Percentiles rank a stretch among this genome's conserved stretches.
These are phyloP conservation scores for Drosophila athabasca DNA, from an alignment of 1,140 invertebrate species.

Conservation along the genomic window DNA sequence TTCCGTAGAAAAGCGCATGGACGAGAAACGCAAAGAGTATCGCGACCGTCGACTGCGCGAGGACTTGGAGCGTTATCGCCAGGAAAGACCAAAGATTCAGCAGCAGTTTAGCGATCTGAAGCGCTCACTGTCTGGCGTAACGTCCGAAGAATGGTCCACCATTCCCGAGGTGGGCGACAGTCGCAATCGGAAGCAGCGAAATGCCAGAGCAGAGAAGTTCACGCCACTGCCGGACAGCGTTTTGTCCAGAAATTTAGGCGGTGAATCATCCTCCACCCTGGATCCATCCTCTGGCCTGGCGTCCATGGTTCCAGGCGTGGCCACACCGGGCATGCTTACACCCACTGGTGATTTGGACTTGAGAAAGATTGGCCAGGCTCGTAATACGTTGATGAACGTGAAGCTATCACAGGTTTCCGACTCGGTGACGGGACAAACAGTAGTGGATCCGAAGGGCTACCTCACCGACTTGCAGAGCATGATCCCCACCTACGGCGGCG, in stretches of 20 bases:
- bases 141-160: conserved; percentile 97
- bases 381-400: conserved; percentile 99
- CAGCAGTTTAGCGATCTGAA: conserved; percentile 99
- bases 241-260: conserved; percentile 94
- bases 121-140: conserved; percentile 92
- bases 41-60: conserved; percentile 91
- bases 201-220: conserved; percentile 97
- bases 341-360: conserved; percentile 96
- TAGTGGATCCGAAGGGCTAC: conserved; percentile 99
- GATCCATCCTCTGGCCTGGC: conserved; percentile 94
- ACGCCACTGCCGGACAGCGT: conserved; percentile 99
- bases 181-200: conserved; percentile 98
- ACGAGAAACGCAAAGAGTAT: conserved; percentile 99
- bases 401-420: conserved; percentile 99
- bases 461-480: conserved; percentile 99
- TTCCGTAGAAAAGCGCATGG: conserved; percentile 99
- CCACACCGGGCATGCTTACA: conserved; percentile 91
- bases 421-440: conserved; percentile 99
- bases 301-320: conserved; percentile 92
- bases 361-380: conserved; percentile 98
- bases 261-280: conserved; percentile 91
- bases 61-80: conserved; percentile 98
- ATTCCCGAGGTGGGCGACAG: conserved; percentile 99
- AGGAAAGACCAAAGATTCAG: conserved; percentile 99
- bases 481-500: conserved; percentile 98